phyloP scores from a whole-genome alignment of 2,113 vertebrate species.

The Crotalus helleri region DNA sequence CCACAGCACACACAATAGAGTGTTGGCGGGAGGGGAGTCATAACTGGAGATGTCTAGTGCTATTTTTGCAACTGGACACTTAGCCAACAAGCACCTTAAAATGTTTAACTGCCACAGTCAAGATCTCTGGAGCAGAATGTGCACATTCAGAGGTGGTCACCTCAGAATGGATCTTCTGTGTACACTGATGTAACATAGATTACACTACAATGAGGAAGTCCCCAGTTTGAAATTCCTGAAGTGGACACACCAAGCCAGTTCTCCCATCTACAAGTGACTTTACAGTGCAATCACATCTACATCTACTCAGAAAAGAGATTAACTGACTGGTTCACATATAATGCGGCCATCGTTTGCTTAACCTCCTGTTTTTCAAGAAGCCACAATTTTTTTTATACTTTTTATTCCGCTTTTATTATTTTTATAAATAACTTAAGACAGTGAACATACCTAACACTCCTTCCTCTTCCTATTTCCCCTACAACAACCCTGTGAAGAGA shows the following conservation, averaged over 20 bases:
- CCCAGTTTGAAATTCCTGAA: background rate
- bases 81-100: background rate
- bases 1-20: background rate
- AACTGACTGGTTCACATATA: background rate
- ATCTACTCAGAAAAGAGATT: background rate
- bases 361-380: background rate
- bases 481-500: too few species aligned
- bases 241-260: background rate
- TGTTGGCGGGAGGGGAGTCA: background rate
- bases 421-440: too few species aligned
- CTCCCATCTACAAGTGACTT: background rate
- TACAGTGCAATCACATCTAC: background rate
- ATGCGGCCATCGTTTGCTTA: background rate
- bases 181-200: background rate
- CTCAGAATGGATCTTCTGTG: background rate
- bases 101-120: background rate
- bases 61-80: constrained; percentile 23
- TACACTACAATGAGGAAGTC: background rate
- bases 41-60: background rate
- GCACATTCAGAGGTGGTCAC: background rate
- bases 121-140: background rate
- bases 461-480: too few species aligned
- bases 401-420: too few species aligned
- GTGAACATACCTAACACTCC: too few species aligned
- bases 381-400: background rate